Percentiles rank a stretch among this genome's conserved stretches.
phyloP scores from a whole-genome alignment of 2,888 invertebrate species.

The Cheilosia impressa region DNA sequence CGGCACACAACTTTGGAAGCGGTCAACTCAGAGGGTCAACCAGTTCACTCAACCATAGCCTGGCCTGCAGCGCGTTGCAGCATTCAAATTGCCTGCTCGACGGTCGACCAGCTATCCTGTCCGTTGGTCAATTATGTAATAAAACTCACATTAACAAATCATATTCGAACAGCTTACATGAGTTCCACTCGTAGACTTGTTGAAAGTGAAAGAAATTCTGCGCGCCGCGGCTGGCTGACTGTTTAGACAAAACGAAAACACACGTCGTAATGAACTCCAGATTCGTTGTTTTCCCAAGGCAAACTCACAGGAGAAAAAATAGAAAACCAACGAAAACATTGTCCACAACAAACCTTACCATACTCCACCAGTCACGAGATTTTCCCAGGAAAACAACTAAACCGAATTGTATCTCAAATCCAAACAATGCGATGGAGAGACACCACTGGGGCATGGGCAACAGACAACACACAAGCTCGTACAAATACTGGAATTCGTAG shows the following conservation, averaged over 20 bases:
- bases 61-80: slow-evolving; percentile 65
- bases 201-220: slow-evolving; percentile 70
- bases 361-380: slow-evolving; percentile 55
- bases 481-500: slow-evolving; percentile 5
- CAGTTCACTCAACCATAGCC: slow-evolving; percentile 47
- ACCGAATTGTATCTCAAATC: slow-evolving; percentile 40
- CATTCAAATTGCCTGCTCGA: slow-evolving; percentile 11
- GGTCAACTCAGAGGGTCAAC: slow-evolving; percentile 60
- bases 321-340: slow-evolving; percentile 7
- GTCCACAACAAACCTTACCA: slow-evolving; percentile 31
- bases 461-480: slow-evolving; percentile 16
- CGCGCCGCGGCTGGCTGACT: slow-evolving; percentile 41
- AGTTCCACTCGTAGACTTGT: slow-evolving; percentile 47
- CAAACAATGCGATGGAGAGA: slow-evolving; percentile 65
- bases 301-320: slow-evolving; percentile 6
- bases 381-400: slow-evolving; percentile 39
- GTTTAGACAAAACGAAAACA: slow-evolving; percentile 20
- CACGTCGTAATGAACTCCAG: slow-evolving; percentile 32
- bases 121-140: slow-evolving; percentile 63
- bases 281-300: slow-evolving; percentile 53
- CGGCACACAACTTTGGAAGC: slow-evolving; percentile 1
- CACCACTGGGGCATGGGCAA: slow-evolving; percentile 37
- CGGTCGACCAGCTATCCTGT: not conserved
- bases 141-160: slow-evolving; percentile 68
- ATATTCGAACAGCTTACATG: slow-evolving; percentile 64